These are phyloP conservation scores for Saimiri boliviensis DNA, from an alignment of 2,113 vertebrate species.

Conservation along the genomic window DNA sequence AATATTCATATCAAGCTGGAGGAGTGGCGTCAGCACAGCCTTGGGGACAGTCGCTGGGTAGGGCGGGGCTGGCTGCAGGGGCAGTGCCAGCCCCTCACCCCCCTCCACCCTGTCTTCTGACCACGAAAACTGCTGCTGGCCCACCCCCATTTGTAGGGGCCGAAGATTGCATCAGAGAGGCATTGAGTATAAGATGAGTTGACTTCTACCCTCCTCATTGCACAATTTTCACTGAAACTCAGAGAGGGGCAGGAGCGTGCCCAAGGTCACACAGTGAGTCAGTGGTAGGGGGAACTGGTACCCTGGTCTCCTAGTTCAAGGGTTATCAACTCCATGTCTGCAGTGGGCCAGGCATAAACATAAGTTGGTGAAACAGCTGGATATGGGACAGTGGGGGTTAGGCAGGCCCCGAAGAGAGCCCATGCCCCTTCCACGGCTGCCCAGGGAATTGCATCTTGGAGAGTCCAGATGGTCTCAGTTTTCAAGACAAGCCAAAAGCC, in stretches of 20 bases:
- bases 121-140: neutral
- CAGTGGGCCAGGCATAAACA: neutral
- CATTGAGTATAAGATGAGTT: rapidly evolving
- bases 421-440: rapidly evolving
- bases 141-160: neutral
- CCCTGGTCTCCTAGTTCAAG: neutral
- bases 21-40: slow-evolving; percentile 76
- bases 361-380: neutral
- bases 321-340: neutral
- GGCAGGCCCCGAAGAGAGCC: neutral
- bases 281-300: neutral
- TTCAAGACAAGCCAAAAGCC: neutral
- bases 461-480: neutral
- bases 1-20: slow-evolving; percentile 86
- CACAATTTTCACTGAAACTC: neutral
- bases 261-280: neutral
- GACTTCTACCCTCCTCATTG: neutral
- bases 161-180: neutral
- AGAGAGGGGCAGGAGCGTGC: neutral
- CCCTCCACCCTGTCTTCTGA: neutral
- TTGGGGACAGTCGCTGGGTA: slow-evolving; percentile 52
- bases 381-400: neutral
- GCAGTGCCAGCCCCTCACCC: rapidly evolving
- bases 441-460: neutral
- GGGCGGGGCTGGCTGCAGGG: neutral